Percentiles rank a stretch among this genome's conserved stretches.
These are phyloP conservation scores for Xyrauchen texanus DNA, from an alignment of 2,113 vertebrate genomes.

Conservation along the genomic window DNA sequence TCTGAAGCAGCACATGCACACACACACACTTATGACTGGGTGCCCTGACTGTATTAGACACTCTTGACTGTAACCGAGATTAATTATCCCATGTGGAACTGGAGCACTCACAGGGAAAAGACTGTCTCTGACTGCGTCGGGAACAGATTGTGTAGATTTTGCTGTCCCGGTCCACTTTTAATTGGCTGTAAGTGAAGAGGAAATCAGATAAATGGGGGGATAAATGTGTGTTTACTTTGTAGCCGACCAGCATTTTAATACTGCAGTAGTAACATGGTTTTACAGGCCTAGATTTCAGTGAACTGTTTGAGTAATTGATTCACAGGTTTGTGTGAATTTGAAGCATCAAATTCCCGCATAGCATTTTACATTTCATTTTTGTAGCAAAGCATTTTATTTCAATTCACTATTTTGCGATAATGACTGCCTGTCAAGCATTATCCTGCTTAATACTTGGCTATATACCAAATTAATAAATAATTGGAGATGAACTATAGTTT, in stretches of 20 bases:
- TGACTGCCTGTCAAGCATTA: too few relatives aligned
- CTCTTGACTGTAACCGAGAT: conserved; percentile 60
- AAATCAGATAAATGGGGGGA: conserved; percentile 43
- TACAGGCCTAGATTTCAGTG: conserved; percentile 64
- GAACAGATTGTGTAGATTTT: conserved; percentile 66
- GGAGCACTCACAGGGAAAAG: conserved; percentile 60
- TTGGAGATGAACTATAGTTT: too few relatives aligned
- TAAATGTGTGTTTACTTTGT: conserved; percentile 51
- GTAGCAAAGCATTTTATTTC: too few relatives aligned
- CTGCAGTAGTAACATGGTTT: conserved; percentile 12
- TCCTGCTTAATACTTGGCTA: too few relatives aligned
- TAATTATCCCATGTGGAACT: conserved; percentile 74
- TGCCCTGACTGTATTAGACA: conserved; percentile 33
- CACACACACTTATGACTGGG: conserved; percentile 33
- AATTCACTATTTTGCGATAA: too few relatives aligned
- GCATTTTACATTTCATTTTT: too few relatives aligned
- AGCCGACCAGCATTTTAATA: conserved; percentile 31
- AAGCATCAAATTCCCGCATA: too few relatives aligned
- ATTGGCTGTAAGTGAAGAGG: conserved; percentile 68
- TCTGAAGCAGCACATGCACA: conserved; percentile 10
- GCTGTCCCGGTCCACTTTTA: conserved; percentile 59
- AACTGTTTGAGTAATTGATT: too few relatives aligned
- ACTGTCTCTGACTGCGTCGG: conserved; percentile 53
- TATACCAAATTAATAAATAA: too few relatives aligned
- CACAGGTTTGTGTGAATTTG: too few relatives aligned